Evolutionary conservation across 2,113 vertebrate genomes (phyloP), one percentile per base, ranked within the genome.

Genomic region (Planiliza haematocheilus): DNA sequence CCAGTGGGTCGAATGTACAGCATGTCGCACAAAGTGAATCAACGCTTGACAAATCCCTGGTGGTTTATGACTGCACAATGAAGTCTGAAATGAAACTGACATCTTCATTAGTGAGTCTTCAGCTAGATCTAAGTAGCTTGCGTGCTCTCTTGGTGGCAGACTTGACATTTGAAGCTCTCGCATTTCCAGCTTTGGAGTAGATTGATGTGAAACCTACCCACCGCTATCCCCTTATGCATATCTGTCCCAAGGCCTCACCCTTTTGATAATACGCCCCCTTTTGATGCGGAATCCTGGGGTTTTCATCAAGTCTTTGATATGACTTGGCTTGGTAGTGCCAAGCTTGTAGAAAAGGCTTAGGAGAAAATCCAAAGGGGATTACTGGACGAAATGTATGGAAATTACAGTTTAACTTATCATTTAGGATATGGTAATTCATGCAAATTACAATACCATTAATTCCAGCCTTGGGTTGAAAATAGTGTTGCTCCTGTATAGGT

Each of bases 351-450:
- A 77, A 75, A 66, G 63, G 74, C 74, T 84, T 76, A 69, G 55
- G 50, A 74, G 62, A 58, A n/a, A 86, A 84, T 75, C 88, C 75
- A 74, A 77, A 52, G 34, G 84, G 85, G 84, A 85, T 89, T 84
- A 82, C 36, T 24, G 71, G 81, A 82, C 21, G 20, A 49, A 84
- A 83, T 21, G 20, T 89, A 92, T 91, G 87, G 83, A 91, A 91
- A 91, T 91, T 82, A 86, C 73, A 82, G 66, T 87, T 77, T 86
- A 84, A 87, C 86, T 88, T 79, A 88, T 86, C 74, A 88, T 86
- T 85, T 80, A 64, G 66, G 83, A 62, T 85, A 91, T 83, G 86
- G 45, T 84, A 90, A 92, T 87, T 86, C 65, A 91, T 88, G 89
- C 78, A 87, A 91, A 92, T 83, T 68, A 79, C 17, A 67, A 50